These are phyloP conservation scores for Melanotaenia duboulayi DNA, from an alignment of 2,113 vertebrate genomes.

Conservation along the genomic window DNA sequence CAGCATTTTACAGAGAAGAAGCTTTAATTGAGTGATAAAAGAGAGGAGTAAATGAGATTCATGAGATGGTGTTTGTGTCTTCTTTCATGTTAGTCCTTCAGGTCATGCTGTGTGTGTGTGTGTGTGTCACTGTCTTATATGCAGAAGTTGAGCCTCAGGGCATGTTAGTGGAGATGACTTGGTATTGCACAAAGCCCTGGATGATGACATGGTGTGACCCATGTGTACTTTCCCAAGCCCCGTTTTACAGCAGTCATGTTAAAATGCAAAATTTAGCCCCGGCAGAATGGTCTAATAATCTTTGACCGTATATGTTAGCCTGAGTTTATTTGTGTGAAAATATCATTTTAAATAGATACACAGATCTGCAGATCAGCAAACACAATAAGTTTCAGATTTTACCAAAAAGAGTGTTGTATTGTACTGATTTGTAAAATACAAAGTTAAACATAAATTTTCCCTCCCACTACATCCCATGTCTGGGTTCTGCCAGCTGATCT, in stretches of 20 bases:
- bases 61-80: conserved; percentile 1
- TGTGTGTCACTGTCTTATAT: conserved; percentile 5
- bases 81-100: conserved; percentile 46
- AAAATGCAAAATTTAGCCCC: neutral
- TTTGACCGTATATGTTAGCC: too few relatives aligned
- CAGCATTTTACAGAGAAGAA: conserved; percentile 7
- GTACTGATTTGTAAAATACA: too few relatives aligned
- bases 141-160: conserved; percentile 20
- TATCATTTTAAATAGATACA: too few relatives aligned
- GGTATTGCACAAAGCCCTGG: neutral
- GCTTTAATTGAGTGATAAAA: conserved; percentile 17
- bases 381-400: too few relatives aligned
- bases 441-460: too few relatives aligned
- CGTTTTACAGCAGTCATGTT: neutral
- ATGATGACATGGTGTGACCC: neutral
- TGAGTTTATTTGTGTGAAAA: too few relatives aligned
- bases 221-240: neutral
- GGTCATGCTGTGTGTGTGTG: conserved; percentile 14
- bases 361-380: too few relatives aligned
- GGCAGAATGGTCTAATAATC: too few relatives aligned
- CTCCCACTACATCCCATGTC: too few relatives aligned
- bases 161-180: conserved; percentile 11
- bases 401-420: too few relatives aligned
- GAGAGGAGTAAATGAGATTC: conserved; percentile 32
- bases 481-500: neutral